phyloP scores from a whole-genome alignment of 2,113 vertebrate genomes.

The Vireo altiloquus region DNA sequence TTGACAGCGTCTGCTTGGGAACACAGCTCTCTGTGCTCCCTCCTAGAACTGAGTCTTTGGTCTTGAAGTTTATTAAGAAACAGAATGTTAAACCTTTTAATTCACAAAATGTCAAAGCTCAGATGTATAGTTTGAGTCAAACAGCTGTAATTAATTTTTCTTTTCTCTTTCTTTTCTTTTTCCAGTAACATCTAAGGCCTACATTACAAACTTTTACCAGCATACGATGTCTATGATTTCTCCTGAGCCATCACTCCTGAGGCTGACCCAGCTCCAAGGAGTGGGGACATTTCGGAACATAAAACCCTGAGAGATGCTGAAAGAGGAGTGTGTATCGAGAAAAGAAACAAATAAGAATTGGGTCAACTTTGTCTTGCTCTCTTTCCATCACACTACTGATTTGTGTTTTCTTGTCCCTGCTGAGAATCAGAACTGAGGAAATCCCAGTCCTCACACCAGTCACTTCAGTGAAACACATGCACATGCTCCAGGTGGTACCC shows the following conservation, averaged over 20 bases:
- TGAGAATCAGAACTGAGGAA: neutral
- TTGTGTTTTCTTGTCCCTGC: neutral
- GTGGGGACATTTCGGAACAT: neutral
- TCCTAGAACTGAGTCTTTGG: neutral
- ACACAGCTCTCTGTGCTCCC: neutral
- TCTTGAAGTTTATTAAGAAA: neutral
- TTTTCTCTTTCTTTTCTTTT: neutral
- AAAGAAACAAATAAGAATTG: neutral
- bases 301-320: neutral
- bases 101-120: neutral
- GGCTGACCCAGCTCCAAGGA: neutral
- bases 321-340: neutral
- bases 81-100: neutral
- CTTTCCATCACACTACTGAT: neutral
- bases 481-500: fast-evolving
- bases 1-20: neutral
- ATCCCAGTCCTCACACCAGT: neutral
- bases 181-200: neutral
- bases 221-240: neutral
- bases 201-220: neutral
- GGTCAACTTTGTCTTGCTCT: neutral
- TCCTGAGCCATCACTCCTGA: neutral
- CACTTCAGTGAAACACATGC: neutral
- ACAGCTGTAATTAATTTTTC: neutral
- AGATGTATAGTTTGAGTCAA: neutral